These are phyloP conservation scores for Eolophus roseicapilla DNA, from an alignment of 2,113 vertebrate species.

Conservation along the genomic window DNA sequence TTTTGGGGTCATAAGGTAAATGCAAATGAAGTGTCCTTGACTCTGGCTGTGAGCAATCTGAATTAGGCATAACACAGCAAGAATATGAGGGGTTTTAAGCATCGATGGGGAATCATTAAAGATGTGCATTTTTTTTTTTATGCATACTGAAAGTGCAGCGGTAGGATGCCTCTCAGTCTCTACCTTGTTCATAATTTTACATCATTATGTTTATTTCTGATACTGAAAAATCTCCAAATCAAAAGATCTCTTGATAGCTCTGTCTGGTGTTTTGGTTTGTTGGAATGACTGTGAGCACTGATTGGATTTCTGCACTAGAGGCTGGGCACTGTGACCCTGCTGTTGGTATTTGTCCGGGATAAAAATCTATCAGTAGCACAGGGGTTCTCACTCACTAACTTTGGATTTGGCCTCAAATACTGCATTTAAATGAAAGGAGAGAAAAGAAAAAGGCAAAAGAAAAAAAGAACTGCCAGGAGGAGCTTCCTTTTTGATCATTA, in stretches of 20 bases:
- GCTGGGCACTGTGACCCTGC: neutral
- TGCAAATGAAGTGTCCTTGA: neutral
- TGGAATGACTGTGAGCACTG: neutral
- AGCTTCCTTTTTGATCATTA: slow-evolving; percentile 23
- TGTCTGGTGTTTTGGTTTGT: neutral
- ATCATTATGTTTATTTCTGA: neutral
- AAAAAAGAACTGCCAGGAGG: neutral
- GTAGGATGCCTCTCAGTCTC: neutral
- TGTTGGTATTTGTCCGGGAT: neutral
- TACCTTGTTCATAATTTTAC: neutral
- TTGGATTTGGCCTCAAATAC: slow-evolving; percentile 1
- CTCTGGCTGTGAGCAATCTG: neutral
- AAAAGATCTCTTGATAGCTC: neutral
- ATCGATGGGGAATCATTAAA: neutral
- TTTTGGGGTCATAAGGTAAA: neutral
- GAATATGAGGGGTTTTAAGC: neutral
- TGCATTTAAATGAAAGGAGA: neutral
- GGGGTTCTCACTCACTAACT: neutral
- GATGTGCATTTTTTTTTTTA: neutral
- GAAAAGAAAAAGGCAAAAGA: neutral
- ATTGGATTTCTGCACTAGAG: neutral
- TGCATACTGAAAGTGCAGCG: neutral
- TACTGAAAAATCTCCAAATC: neutral
- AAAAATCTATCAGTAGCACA: neutral
- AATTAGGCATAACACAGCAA: neutral